These are phyloP conservation scores for Andrena flavipes DNA, from an alignment of 2,888 invertebrate genomes.

Conservation along the genomic window DNA sequence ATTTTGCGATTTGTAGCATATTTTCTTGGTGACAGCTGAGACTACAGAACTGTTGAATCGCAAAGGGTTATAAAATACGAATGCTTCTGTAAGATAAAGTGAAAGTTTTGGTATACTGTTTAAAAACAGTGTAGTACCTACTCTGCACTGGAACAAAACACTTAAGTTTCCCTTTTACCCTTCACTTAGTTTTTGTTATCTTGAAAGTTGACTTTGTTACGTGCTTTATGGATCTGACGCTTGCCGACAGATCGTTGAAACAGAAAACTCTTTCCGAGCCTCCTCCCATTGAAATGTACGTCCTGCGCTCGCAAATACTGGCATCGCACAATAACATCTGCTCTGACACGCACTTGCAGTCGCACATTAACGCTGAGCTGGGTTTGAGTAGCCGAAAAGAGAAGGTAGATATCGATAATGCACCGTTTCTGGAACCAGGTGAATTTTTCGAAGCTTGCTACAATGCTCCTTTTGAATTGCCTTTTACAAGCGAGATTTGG, in stretches of 20 bases:
- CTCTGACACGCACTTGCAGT: conserved; percentile 78
- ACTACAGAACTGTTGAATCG: no score
- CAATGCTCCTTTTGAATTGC: not conserved
- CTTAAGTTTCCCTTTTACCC: no score
- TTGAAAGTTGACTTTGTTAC: no score
- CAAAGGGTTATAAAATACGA: no score
- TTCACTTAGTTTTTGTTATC: no score
- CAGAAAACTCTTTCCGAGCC: conserved; percentile 58
- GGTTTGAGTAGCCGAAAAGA: conserved; percentile 67
- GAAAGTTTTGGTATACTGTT: no score
- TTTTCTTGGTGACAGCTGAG: no score
- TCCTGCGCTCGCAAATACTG: conserved; percentile 75
- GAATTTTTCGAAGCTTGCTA: not conserved
- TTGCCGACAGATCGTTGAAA: conserved; percentile 57
- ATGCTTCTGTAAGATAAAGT: no score
- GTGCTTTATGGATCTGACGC: not conserved
- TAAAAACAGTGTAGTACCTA: no score
- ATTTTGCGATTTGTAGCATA: no score
- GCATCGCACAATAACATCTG: conserved; percentile 78
- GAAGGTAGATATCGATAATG: conserved; percentile 67
- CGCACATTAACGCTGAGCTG: conserved; percentile 79
- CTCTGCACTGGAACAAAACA: no score
- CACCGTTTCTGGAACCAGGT: not conserved
- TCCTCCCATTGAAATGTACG: conserved; percentile 64
- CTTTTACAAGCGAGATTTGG: conserved; percentile 61